Conservation (phyloP, 2,888 invertebrate genomes). For the Frankliniella intonsa region DNA sequence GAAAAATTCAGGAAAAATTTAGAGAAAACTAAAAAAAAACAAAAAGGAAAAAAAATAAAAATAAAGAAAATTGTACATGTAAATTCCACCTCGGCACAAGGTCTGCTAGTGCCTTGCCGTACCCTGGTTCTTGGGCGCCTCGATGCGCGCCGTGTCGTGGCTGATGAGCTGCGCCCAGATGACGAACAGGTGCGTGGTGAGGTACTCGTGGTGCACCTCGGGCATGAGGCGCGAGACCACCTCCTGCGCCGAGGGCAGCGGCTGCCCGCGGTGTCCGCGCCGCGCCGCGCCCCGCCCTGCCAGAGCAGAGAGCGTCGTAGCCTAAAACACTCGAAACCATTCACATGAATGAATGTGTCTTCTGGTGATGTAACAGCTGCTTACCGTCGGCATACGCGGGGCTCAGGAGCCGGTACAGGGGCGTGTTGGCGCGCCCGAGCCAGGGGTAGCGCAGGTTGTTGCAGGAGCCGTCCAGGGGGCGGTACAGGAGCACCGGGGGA, state of each 20-base stretch:
- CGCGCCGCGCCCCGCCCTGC: not conserved
- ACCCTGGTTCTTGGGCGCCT: not conserved
- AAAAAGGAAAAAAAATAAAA: not conserved
- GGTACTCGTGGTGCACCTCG: not conserved
- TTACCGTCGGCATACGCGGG: not conserved
- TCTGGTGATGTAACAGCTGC: not conserved
- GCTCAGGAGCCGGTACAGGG: not conserved
- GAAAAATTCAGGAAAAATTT: not conserved
- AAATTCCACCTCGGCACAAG: not conserved
- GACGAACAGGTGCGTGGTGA: not conserved
- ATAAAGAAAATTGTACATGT: not conserved
- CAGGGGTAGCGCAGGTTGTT: not conserved
- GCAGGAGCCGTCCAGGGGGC: not conserved
- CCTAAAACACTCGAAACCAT: not conserved
- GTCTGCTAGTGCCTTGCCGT: not conserved
- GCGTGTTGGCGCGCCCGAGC: not conserved
- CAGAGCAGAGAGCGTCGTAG: not conserved
- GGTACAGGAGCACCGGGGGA: not conserved
- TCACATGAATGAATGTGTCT: not conserved
- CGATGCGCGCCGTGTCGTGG: not conserved
- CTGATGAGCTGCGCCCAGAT: not conserved
- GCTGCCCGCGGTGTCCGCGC: not conserved
- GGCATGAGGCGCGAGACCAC: not conserved
- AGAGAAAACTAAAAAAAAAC: not conserved
- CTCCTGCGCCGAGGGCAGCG: constrained; percentile 6